Conservation (phyloP, 1,140 invertebrate genomes). For the Vanessa tameamea region DNA sequence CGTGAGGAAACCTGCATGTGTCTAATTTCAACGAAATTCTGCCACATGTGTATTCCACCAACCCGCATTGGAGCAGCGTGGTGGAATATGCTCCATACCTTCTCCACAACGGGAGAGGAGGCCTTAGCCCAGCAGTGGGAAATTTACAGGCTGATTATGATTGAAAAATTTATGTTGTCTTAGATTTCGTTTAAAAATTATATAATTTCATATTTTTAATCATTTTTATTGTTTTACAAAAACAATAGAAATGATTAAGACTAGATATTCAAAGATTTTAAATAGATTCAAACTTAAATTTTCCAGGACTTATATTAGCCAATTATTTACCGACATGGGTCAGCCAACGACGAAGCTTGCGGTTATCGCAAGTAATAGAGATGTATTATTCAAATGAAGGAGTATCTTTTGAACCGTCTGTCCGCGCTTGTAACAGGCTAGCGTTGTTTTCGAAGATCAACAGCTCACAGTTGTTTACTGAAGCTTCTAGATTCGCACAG, state of each 20-base stretch:
- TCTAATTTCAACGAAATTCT: no score
- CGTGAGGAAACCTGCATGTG: no score
- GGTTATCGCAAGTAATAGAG: slow-evolving; percentile 84
- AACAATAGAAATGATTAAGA: neutral
- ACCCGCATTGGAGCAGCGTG: no score
- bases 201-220: neutral
- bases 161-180: no score
- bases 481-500: slow-evolving; percentile 70
- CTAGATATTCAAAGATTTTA: no score
- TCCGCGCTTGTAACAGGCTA: slow-evolving; percentile 82
- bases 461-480: slow-evolving; percentile 56
- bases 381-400: slow-evolving; percentile 86
- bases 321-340: slow-evolving; percentile 80
- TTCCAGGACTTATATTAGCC: slow-evolving; percentile 83
- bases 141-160: no score
- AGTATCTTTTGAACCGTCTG: slow-evolving; percentile 78
- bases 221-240: neutral
- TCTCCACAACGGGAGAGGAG: no score
- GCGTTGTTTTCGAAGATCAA: slow-evolving; percentile 73
- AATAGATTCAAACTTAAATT: neutral
- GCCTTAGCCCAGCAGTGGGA: no score
- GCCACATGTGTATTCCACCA: no score
- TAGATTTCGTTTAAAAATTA: no score
- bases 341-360: slow-evolving; percentile 72
- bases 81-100: no score